Conservation (phyloP, 2,113 vertebrate species). For the Platysternon megacephalum region DNA sequence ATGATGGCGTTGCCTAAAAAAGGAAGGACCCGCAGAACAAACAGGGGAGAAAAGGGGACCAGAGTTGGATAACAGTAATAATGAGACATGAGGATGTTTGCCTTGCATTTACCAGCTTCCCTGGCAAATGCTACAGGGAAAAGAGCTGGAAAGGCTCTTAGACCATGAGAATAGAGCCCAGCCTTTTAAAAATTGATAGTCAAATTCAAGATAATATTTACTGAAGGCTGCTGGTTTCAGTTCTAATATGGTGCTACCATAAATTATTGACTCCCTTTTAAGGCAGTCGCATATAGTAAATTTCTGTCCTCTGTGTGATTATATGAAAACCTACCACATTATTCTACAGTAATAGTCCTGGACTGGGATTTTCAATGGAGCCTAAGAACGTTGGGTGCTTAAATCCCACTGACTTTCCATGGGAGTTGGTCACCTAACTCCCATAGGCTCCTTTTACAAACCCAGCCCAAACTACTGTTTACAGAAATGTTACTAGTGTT, state of each 20-base stretch:
- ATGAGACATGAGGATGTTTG: slow-evolving; percentile 33
- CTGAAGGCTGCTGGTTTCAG: slow-evolving; percentile 56
- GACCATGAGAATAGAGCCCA: slow-evolving; percentile 10
- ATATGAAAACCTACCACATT: slow-evolving; percentile 35
- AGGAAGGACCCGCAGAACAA: slow-evolving; percentile 16
- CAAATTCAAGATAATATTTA: slow-evolving; percentile 55
- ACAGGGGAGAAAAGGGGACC: background rate
- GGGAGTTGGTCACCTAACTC: no score
- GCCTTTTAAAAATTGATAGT: slow-evolving; percentile 42
- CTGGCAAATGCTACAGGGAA: slow-evolving; percentile 20
- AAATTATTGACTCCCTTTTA: slow-evolving; percentile 66
- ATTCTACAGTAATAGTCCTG: slow-evolving; percentile 15
- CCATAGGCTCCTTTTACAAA: no score
- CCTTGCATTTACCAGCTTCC: slow-evolving; percentile 44
- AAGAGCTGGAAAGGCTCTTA: slow-evolving; percentile 40
- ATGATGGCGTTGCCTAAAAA: slow-evolving; percentile 22
- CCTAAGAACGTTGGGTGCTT: no score
- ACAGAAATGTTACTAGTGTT: background rate
- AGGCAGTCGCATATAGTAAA: slow-evolving; percentile 67
- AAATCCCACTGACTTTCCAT: no score
- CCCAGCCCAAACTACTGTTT: no score
- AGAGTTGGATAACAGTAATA: background rate
- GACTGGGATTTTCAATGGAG: no score
- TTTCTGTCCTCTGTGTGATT: slow-evolving; percentile 52
- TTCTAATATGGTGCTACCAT: slow-evolving; percentile 63